Evolutionary conservation across 1,140 invertebrate species (phyloP).

Genomic region (Caenorhabditis remanei): DNA sequence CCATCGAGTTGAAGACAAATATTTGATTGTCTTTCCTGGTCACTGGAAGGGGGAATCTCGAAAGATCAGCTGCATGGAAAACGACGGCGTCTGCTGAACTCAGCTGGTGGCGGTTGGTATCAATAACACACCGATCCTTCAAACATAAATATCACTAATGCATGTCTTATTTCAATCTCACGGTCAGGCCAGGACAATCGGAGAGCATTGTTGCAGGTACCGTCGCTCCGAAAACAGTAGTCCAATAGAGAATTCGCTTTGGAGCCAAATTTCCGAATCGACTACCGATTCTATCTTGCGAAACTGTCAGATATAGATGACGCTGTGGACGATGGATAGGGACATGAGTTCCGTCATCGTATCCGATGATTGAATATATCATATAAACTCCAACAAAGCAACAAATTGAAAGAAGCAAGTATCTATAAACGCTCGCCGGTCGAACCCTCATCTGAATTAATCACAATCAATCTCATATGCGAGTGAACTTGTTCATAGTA

Average conservation of each 20-base stretch:
- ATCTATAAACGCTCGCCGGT: constrained; percentile 50
- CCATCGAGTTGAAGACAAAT: constrained; percentile 57
- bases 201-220: not conserved
- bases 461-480: too few relatives aligned
- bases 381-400: constrained; percentile 14
- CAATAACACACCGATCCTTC: constrained; percentile 61
- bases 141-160: not conserved
- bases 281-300: constrained; percentile 57
- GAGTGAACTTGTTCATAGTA: not conserved
- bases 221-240: constrained; percentile 30
- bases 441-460: constrained; percentile 9
- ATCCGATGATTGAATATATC: constrained; percentile 57
- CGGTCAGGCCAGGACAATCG: constrained; percentile 56
- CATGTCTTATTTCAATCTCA: not conserved
- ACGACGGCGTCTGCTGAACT: constrained; percentile 53
- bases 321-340: constrained; percentile 29
- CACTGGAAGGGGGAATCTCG: constrained; percentile 23
- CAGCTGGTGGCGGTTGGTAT: constrained; percentile 21
- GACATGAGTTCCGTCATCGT: constrained; percentile 48
- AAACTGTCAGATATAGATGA: constrained; percentile 59
- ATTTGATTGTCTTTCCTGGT: constrained; percentile 38
- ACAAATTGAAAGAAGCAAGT: constrained; percentile 32
- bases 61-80: constrained; percentile 53
- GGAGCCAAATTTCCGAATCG: constrained; percentile 57
- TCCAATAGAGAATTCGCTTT: constrained; percentile 59